phyloP scores from a whole-genome alignment of 2,797 vertebrate genomes.

The Jordanella pulchra region DNA sequence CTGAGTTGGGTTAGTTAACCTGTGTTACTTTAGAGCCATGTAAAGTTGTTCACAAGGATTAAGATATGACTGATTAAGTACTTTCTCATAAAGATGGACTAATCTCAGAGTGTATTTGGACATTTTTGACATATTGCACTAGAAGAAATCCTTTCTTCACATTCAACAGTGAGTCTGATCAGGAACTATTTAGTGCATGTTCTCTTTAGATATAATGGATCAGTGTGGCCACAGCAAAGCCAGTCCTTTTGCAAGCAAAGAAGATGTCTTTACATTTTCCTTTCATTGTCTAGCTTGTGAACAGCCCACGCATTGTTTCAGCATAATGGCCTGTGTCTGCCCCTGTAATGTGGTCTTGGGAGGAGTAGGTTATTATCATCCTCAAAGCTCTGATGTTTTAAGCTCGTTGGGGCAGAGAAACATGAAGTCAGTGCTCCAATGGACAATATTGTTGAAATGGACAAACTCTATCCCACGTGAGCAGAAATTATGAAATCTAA shows the following conservation, averaged over 20 bases:
- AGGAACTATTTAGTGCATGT: neutral
- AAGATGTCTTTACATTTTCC: neutral
- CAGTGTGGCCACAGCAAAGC: conserved; percentile 3
- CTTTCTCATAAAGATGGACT: neutral
- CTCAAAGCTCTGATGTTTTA: conserved; percentile 16
- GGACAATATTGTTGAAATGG: conserved; percentile 22
- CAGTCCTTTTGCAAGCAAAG: neutral
- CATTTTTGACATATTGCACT: too few species aligned
- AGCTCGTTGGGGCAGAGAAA: conserved; percentile 7
- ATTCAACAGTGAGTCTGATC: neutral
- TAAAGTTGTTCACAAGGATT: neutral
- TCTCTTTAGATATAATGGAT: conserved; percentile 3
- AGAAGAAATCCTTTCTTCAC: neutral
- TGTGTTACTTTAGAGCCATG: too few species aligned
- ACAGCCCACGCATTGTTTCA: conserved; percentile 16
- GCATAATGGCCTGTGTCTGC: conserved; percentile 25
- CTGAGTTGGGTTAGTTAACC: too few species aligned
- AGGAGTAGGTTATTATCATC: conserved; percentile 17
- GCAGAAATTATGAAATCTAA: conserved; percentile 6
- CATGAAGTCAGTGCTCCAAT: conserved; percentile 7
- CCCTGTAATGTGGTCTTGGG: conserved; percentile 33
- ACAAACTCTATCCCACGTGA: conserved; percentile 31
- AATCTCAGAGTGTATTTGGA: conserved; percentile 1
- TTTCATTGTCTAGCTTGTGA: conserved; percentile 4
- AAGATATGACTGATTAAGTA: conserved; percentile 3